phyloP scores from a whole-genome alignment of 2,888 invertebrate species.

The Chymomyza amoena region DNA sequence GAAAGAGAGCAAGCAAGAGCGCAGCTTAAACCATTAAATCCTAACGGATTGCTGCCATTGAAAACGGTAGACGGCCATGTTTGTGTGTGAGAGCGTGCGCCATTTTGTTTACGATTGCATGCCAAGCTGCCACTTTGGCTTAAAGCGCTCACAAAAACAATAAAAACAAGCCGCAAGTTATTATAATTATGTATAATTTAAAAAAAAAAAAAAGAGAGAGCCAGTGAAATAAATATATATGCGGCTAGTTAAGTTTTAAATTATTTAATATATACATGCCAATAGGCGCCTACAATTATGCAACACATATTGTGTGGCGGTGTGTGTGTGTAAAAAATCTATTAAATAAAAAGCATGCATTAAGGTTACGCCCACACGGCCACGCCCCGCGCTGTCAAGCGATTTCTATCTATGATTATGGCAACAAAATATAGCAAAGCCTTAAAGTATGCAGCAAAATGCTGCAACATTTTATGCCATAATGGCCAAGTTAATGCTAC shows the following conservation, averaged over 20 bases:
- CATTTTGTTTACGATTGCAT: background rate
- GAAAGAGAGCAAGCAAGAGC: background rate
- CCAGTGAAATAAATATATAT: slow-evolving; percentile 51
- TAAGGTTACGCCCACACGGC: background rate
- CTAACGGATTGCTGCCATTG: slow-evolving; percentile 47
- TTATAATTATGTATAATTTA: background rate
- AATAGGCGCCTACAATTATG: slow-evolving; percentile 47
- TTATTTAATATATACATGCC: too few relatives aligned
- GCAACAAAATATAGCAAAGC: background rate
- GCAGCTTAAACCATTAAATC: slow-evolving; percentile 46
- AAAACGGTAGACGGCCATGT: slow-evolving; percentile 10
- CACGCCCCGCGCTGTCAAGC: background rate
- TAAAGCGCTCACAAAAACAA: background rate
- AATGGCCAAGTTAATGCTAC: background rate
- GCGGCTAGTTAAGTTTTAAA: too few relatives aligned
- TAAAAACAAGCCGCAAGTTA: background rate
- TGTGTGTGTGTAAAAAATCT: slow-evolving; percentile 50
- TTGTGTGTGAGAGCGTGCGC: background rate
- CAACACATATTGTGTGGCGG: too few relatives aligned
- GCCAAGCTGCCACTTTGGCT: background rate
- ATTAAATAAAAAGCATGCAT: slow-evolving; percentile 48
- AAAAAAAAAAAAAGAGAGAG: slow-evolving; percentile 39
- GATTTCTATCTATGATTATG: background rate
- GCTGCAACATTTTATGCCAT: background rate
- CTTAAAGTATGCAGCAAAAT: background rate